phyloP scores from a whole-genome alignment of 2,888 invertebrate species.

The Dryococelus australis region DNA sequence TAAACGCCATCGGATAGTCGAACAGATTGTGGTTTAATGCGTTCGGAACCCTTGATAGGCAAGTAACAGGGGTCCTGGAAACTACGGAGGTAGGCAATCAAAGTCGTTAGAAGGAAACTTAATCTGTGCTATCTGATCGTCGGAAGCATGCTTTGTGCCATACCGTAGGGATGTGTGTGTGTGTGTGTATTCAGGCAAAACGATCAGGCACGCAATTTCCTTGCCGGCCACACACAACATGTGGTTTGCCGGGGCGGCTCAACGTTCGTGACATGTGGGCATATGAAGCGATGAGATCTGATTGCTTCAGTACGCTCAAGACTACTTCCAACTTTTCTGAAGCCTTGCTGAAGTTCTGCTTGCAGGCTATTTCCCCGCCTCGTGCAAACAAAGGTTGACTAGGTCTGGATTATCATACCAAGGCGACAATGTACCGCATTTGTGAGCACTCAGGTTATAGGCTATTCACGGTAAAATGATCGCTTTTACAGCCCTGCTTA shows the following conservation, averaged over 20 bases:
- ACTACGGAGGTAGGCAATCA: neutral
- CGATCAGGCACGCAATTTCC: neutral
- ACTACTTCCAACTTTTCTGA: too few relatives aligned
- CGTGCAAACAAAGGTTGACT: too few relatives aligned
- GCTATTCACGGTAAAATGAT: too few relatives aligned
- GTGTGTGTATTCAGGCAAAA: neutral
- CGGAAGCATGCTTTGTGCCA: neutral
- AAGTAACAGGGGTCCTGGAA: neutral
- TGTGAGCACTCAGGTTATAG: too few relatives aligned
- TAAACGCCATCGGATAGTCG: neutral
- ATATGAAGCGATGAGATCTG: neutral
- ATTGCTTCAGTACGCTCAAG: too few relatives aligned
- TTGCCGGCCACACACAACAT: neutral
- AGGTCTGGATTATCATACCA: too few relatives aligned
- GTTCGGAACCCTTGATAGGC: conserved; percentile 21
- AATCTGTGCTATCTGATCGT: conserved; percentile 27
- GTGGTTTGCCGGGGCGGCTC: neutral
- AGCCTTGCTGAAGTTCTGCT: too few relatives aligned
- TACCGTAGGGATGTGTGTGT: neutral
- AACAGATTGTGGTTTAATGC: conserved; percentile 32
- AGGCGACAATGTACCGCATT: too few relatives aligned
- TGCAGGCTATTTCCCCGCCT: too few relatives aligned
- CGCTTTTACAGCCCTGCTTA: too few relatives aligned
- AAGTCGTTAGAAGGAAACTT: conserved; percentile 36
- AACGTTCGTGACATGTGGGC: neutral